Percentiles rank a stretch among this genome's conserved stretches.
phyloP scores from a whole-genome alignment of 2,888 invertebrate species.

The Tanypteryx hageni region DNA sequence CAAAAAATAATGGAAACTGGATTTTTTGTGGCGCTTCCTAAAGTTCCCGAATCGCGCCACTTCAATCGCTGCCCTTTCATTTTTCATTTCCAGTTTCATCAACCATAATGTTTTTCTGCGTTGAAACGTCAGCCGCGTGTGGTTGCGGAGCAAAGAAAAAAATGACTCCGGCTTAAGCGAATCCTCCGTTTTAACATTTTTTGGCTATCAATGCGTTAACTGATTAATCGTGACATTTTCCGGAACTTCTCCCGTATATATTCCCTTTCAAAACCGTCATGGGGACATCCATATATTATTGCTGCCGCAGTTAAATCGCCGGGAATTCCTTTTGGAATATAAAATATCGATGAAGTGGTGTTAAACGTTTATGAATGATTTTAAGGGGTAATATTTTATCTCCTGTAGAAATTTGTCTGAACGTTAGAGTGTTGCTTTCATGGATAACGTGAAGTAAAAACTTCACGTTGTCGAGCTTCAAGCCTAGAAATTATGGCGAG shows the following conservation, averaged over 20 bases:
- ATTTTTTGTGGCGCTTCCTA: neutral
- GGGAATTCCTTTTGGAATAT: too few species aligned
- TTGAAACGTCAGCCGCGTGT: neutral
- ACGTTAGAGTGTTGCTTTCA: too few species aligned
- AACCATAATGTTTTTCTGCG: neutral
- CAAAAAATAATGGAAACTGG: neutral
- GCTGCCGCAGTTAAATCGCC: too few species aligned
- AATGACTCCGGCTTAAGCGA: neutral
- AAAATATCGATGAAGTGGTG: too few species aligned
- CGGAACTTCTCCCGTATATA: neutral
- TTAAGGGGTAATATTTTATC: too few species aligned
- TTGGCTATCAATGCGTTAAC: neutral
- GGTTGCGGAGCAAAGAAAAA: neutral
- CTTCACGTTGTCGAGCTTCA: too few species aligned
- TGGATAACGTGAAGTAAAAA: too few species aligned
- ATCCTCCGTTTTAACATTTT: neutral
- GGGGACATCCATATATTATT: too few species aligned
- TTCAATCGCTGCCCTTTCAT: neutral
- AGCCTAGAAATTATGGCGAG: too few species aligned
- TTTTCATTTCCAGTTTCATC: neutral
- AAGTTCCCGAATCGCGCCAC: neutral
- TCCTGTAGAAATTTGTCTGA: too few species aligned
- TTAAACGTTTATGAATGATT: too few species aligned
- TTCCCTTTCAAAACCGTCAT: neutral
- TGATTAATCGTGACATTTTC: slow-evolving; percentile 9